Evolutionary conservation across 2,888 invertebrate species (phyloP), one percentile per base, ranked within the genome.

Genomic region (Sphecodes monilicornis): DNA sequence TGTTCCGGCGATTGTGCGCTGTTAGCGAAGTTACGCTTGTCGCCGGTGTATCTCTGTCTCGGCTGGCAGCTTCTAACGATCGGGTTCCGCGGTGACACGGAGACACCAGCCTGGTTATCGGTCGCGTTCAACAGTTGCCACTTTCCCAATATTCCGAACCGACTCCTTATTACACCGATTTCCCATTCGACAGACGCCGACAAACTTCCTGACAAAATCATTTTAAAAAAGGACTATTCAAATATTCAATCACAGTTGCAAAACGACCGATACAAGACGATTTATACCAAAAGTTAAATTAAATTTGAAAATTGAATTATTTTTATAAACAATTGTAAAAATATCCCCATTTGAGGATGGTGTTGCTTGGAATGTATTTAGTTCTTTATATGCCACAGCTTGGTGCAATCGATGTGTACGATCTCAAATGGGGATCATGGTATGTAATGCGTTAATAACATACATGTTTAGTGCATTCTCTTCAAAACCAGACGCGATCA

Each of bases 11-110:
- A 43, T 39, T 43, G n/a, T 26, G 36, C 77, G 71, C 77, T 82
- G 82, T 84, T 78, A 78, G 82, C 29, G 64, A 84, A 76, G 43
- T 78, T 84, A 26, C 72, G 57, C 54, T 76, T 50, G 75, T 71
- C 84, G 68, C 32, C 60, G 22, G 29, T 72, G 36, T 41, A 71
- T 75, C 68, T 26, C 36, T 41, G 72, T 76, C 39, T 36, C 29
- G 16, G n/a, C n/a, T 36, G 43, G 22, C 16, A 77, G 64, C 39
- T 57, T 75, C 66, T 36, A 43, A 71, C 66, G 39, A 72, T 64
- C 69, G 69, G 11, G 71, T n/a, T 41, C 32, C 70, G 16, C 60
- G 4, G 29, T 3, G 41, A 41, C 32, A 16, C 64, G 4, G 18
- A 3, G 29, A 41, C 29, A 16, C 26, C 3, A 74, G 70, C 41